These are phyloP conservation scores for Leucoma salicis DNA, from an alignment of 2,888 invertebrate species.

Conservation along the genomic window DNA sequence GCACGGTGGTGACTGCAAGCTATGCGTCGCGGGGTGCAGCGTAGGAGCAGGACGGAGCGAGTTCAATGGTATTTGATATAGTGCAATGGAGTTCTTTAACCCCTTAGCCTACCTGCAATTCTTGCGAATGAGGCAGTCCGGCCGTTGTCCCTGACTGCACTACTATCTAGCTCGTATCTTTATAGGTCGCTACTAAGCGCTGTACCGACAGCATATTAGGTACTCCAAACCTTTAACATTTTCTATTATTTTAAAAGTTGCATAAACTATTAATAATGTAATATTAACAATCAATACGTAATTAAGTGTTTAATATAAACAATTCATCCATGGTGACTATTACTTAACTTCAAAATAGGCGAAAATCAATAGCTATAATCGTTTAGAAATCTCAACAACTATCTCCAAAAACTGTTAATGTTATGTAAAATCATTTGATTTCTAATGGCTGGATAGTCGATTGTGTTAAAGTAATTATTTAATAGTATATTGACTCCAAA, in stretches of 20 bases:
- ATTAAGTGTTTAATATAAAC: neutral
- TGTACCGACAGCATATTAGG: constrained; percentile 56
- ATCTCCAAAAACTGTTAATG: constrained; percentile 12
- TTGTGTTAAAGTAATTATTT: constrained; percentile 8
- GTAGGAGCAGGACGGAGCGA: constrained; percentile 66
- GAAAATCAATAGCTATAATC: constrained; percentile 17
- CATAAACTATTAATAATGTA: neutral
- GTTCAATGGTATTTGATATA: constrained; percentile 83
- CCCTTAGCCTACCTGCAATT: constrained; percentile 82
- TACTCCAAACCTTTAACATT: too few species aligned
- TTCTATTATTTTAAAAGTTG: too few species aligned
- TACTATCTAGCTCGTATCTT: constrained; percentile 74
- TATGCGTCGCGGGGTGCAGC: constrained; percentile 64
- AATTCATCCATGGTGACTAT: neutral
- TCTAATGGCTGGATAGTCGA: constrained; percentile 9
- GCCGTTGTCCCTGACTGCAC: constrained; percentile 80
- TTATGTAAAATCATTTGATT: constrained; percentile 22
- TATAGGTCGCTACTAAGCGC: constrained; percentile 72
- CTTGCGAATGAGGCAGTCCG: constrained; percentile 79
- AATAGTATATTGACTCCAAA: neutral
- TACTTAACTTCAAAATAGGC: constrained; percentile 1
- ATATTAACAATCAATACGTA: neutral
- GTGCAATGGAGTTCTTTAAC: constrained; percentile 81
- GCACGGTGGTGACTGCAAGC: constrained; percentile 69
- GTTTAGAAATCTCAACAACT: constrained; percentile 18